Evolutionary conservation across 2,888 invertebrate genomes (phyloP).

Genomic region (Dysmachus trigonus): DNA sequence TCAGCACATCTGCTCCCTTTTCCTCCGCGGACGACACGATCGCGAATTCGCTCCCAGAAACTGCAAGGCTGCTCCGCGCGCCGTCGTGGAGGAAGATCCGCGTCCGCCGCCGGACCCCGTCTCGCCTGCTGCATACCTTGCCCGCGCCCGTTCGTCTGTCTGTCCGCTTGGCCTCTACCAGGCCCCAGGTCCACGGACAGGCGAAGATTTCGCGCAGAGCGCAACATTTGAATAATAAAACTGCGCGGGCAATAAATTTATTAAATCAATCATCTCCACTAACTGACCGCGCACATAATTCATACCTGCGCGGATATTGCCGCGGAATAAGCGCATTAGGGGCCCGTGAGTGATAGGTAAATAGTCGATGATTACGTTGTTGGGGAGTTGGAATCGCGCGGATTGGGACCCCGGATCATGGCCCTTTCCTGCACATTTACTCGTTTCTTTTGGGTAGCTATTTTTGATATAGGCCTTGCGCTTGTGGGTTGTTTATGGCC

Average conservation of each 20-base stretch:
- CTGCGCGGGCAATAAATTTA: constrained; percentile 45
- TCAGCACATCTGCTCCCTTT: neutral
- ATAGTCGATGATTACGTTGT: constrained; percentile 22
- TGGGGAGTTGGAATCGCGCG: neutral
- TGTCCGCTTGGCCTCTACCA: neutral
- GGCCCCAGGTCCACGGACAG: neutral
- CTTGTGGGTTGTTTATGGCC: neutral
- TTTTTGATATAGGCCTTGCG: neutral
- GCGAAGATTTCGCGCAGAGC: neutral
- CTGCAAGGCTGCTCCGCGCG: neutral
- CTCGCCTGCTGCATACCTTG: neutral
- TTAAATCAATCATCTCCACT: constrained; percentile 44
- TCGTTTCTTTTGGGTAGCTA: neutral
- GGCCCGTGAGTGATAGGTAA: constrained; percentile 23
- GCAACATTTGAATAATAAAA: constrained; percentile 37
- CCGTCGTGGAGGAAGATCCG: neutral
- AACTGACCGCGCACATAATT: constrained; percentile 37
- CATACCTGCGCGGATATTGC: constrained; percentile 15
- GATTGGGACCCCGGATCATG: neutral
- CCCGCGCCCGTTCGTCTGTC: neutral
- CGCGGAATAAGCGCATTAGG: neutral
- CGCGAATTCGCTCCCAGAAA: constrained; percentile 25
- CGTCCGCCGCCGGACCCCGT: neutral
- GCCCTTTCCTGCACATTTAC: neutral
- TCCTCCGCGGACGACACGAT: constrained; percentile 18